Conservation (phyloP, 2,888 invertebrate genomes). For the Cataglyphis cursor region DNA sequence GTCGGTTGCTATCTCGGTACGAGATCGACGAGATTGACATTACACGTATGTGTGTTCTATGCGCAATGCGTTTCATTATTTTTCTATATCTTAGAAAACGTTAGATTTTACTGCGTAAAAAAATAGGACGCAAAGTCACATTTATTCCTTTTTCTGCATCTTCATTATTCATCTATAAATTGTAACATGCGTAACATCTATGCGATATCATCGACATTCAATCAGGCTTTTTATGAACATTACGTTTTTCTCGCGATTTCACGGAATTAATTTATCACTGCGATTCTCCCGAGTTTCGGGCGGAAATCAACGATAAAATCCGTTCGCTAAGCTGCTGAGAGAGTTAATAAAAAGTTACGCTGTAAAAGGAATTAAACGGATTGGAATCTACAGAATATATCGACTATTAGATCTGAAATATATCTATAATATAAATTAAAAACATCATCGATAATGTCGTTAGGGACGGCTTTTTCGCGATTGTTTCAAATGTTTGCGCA, state of each 20-base stretch:
- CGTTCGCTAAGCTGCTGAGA: conserved; percentile 28
- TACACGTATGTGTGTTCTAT: background rate
- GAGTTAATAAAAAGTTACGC: conserved; percentile 38
- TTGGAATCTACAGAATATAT: conserved; percentile 4
- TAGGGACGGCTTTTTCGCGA: conserved; percentile 7
- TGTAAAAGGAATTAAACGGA: conserved; percentile 24
- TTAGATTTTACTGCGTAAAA: background rate
- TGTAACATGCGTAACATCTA: conserved; percentile 3
- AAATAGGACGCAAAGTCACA: background rate
- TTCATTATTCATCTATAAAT: conserved; percentile 22
- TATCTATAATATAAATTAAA: background rate
- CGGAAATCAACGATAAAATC: conserved; percentile 19
- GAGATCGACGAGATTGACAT: conserved; percentile 1
- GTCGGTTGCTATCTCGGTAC: conserved; percentile 6
- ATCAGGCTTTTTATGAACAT: conserved; percentile 21
- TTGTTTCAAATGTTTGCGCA: conserved; percentile 32
- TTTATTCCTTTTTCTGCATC: conserved; percentile 9
- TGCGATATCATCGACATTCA: conserved; percentile 24
- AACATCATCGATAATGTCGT: conserved; percentile 12
- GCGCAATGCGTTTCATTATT: background rate
- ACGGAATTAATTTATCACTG: conserved; percentile 39
- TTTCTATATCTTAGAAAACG: background rate
- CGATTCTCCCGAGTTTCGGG: conserved; percentile 36
- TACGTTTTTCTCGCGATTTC: conserved; percentile 7
- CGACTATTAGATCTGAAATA: background rate